phyloP scores from a whole-genome alignment of 2,797 vertebrate genomes.

The Microctenopoma lineatum region DNA sequence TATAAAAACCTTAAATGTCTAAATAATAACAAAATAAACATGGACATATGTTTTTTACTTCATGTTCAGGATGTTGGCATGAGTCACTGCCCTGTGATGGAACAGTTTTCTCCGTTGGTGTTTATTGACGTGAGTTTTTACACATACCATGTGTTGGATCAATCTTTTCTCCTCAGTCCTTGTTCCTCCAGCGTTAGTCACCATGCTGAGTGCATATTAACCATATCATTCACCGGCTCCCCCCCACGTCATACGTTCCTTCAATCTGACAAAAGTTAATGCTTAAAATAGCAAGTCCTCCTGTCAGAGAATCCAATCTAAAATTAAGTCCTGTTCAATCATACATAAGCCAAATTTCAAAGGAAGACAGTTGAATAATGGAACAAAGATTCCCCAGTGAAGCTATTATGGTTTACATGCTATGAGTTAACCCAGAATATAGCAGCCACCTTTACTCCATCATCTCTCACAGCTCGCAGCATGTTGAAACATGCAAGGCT shows the following conservation, averaged over 20 bases:
- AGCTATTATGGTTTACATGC: slow-evolving; percentile 34
- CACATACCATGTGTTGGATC: slow-evolving; percentile 24
- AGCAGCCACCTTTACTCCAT: background rate
- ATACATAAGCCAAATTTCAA: slow-evolving; percentile 49
- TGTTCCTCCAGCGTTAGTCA: slow-evolving; percentile 17
- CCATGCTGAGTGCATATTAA: slow-evolving; percentile 35
- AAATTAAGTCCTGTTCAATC: slow-evolving; percentile 59
- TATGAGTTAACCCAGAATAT: slow-evolving; percentile 10
- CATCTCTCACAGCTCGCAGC: background rate
- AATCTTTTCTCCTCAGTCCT: slow-evolving; percentile 26
- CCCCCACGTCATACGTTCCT: slow-evolving; percentile 23
- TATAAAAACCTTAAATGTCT: background rate
- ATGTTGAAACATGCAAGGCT: slow-evolving; percentile 8
- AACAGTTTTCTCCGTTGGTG: slow-evolving; percentile 9
- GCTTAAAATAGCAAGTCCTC: slow-evolving; percentile 55
- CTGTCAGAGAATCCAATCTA: slow-evolving; percentile 63
- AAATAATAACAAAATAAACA: background rate
- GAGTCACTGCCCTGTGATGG: background rate
- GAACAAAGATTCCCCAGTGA: slow-evolving; percentile 32
- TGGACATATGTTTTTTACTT: background rate
- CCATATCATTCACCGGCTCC: slow-evolving; percentile 33
- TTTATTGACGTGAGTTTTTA: slow-evolving; percentile 37
- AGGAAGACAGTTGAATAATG: slow-evolving; percentile 50
- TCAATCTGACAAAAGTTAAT: slow-evolving; percentile 21
- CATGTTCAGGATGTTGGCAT: background rate